phyloP scores from a whole-genome alignment of 2,113 vertebrate species.

The Cochlearius cochlearius region DNA sequence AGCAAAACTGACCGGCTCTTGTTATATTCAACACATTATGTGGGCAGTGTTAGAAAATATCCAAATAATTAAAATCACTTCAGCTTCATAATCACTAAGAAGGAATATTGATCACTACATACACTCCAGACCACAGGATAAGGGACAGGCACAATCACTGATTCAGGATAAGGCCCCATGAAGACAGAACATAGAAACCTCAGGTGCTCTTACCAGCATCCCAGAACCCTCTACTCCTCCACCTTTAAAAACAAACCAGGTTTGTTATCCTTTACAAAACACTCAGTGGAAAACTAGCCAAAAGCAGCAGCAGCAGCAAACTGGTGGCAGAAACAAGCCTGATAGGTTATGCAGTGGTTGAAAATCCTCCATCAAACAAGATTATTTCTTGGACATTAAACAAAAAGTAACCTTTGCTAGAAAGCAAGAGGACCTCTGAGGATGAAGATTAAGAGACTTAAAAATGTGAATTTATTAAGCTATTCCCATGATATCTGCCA shows the following conservation, averaged over 20 bases:
- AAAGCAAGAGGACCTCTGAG: slow-evolving; percentile 16
- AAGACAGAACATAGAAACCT: background rate
- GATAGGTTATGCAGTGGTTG: background rate
- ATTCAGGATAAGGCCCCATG: background rate
- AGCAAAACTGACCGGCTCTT: background rate
- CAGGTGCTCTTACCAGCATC: background rate
- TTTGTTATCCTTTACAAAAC: background rate
- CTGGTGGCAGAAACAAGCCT: background rate
- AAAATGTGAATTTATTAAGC: slow-evolving; percentile 35
- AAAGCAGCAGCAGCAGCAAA: background rate
- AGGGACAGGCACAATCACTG: background rate
- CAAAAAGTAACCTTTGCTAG: slow-evolving; percentile 1
- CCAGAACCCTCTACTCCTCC: background rate
- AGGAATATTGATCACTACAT: background rate
- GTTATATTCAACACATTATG: background rate
- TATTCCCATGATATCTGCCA: background rate
- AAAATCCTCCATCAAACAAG: background rate
- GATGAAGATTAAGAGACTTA: slow-evolving; percentile 1
- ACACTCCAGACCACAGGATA: background rate
- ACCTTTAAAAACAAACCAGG: background rate
- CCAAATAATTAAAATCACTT: background rate
- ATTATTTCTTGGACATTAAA: slow-evolving; percentile 42
- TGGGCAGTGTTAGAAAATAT: background rate
- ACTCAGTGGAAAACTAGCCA: background rate
- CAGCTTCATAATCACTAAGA: background rate